Evolutionary conservation across 2,113 vertebrate genomes (phyloP).

Genomic region (Hyla sarda): DNA sequence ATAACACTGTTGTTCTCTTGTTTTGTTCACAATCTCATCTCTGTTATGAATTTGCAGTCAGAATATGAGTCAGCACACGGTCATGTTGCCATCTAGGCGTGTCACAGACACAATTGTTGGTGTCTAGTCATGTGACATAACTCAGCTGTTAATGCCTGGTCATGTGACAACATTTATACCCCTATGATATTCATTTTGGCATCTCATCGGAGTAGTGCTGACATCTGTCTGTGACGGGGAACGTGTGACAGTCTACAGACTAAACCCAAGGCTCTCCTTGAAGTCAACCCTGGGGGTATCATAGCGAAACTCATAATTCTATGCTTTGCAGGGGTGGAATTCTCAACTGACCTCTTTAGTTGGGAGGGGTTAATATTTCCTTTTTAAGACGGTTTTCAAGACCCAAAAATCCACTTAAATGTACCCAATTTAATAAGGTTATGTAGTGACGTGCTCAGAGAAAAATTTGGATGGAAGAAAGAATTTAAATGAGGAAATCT

Average conservation of each 20-base stretch:
- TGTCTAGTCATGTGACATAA: slow-evolving; percentile 36
- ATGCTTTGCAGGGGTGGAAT: slow-evolving; percentile 49
- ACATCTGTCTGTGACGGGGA: slow-evolving; percentile 20
- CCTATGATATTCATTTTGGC: slow-evolving; percentile 19
- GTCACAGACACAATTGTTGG: slow-evolving; percentile 23
- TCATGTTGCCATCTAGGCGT: slow-evolving; percentile 13
- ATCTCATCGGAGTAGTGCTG: neutral
- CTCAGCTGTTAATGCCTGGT: slow-evolving; percentile 34
- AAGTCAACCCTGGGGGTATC: slow-evolving; percentile 25
- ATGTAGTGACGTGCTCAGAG: slow-evolving; percentile 30
- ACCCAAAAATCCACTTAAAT: slow-evolving; percentile 59
- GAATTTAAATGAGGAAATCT: slow-evolving; percentile 59
- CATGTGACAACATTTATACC: slow-evolving; percentile 14
- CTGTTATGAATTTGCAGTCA: slow-evolving; percentile 10
- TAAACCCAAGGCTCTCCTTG: slow-evolving; percentile 11
- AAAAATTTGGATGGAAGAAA: slow-evolving; percentile 57
- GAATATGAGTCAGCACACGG: slow-evolving; percentile 14
- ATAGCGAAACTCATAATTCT: slow-evolving; percentile 33
- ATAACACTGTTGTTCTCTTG: neutral
- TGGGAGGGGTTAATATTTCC: slow-evolving; percentile 50
- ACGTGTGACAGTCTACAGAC: slow-evolving; percentile 25
- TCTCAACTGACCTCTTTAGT: slow-evolving; percentile 39
- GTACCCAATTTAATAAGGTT: slow-evolving; percentile 58
- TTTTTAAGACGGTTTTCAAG: slow-evolving; percentile 44
- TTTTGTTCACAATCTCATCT: neutral